Conservation (phyloP, 35 echinoderm and acorn worm species). For the Heliocidaris erythrogramma region DNA sequence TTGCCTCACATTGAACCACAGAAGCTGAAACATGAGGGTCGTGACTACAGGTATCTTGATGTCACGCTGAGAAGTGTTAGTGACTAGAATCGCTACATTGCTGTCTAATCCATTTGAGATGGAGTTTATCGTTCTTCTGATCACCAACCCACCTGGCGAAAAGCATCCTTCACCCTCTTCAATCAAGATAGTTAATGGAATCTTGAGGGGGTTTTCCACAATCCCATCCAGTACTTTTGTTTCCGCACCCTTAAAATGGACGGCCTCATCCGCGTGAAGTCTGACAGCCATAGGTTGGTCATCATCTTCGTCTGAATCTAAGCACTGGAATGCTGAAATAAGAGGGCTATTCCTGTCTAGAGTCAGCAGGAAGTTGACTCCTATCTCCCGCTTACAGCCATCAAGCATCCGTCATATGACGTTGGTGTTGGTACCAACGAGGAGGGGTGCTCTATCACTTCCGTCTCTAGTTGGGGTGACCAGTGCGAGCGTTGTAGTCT, state of each 20-base stretch:
- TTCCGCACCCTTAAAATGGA: neutral
- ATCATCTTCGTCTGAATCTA: neutral
- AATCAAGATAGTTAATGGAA: neutral
- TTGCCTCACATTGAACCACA: too few species aligned
- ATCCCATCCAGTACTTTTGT: neutral
- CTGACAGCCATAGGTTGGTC: neutral
- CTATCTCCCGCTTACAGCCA: neutral
- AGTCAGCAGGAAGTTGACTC: neutral
- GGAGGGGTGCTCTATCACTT: neutral
- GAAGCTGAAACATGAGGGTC: too few species aligned
- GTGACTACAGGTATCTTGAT: too few species aligned
- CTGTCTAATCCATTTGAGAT: neutral
- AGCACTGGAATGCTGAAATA: neutral
- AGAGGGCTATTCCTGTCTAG: neutral
- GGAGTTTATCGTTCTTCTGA: conserved; percentile 31
- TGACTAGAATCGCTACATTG: too few species aligned
- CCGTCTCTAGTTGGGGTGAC: conserved; percentile 26
- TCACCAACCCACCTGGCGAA: too few species aligned
- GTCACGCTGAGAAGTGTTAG: too few species aligned
- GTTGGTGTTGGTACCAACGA: conserved; percentile 53
- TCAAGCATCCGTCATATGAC: neutral
- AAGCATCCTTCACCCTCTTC: neutral
- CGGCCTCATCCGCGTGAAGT: neutral
- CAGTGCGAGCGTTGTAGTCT: conserved; percentile 34
- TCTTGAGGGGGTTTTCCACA: neutral